A percentile compares a stretch with the other conserved stretches of the same genome.
Conservation (phyloP, 2,888 invertebrate species). For the Azorinus chamasolen region DNA sequence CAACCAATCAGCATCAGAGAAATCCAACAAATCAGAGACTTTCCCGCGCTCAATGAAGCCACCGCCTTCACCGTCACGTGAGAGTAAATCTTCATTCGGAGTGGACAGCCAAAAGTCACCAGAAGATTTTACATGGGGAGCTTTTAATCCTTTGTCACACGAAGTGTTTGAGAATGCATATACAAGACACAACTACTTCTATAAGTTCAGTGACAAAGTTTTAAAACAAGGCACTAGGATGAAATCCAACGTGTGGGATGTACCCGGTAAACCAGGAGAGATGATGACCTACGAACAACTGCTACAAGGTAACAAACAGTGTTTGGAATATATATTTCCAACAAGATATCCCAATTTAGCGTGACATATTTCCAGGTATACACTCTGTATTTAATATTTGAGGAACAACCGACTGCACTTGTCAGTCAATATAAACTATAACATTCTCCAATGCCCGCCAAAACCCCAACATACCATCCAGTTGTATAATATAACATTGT, state of each 20-base stretch:
- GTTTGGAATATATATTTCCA: too few relatives aligned
- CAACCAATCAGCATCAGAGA: constrained; percentile 7
- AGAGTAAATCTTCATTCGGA: constrained; percentile 50
- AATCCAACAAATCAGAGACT: neutral
- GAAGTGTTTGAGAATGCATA: constrained; percentile 75
- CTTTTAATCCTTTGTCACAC: constrained; percentile 77
- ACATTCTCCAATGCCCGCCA: too few relatives aligned
- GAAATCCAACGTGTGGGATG: constrained; percentile 77
- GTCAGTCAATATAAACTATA: too few relatives aligned
- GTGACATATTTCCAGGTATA: too few relatives aligned
- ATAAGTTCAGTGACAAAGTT: constrained; percentile 75
- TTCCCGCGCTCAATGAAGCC: constrained; percentile 42
- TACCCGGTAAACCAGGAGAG: constrained; percentile 77
- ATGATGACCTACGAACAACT: constrained; percentile 81
- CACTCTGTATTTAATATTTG: too few relatives aligned
- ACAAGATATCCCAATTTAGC: too few relatives aligned
- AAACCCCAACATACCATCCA: too few relatives aligned
- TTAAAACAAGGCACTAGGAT: constrained; percentile 77
- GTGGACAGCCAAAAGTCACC: constrained; percentile 53
- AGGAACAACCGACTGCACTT: too few relatives aligned
- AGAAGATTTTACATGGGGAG: constrained; percentile 75
- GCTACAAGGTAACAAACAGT: constrained; percentile 74
- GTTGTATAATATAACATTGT: too few relatives aligned
- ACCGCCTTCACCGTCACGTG: constrained; percentile 64
- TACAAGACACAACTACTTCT: constrained; percentile 74